Conservation (phyloP, 1,140 invertebrate genomes). For the Heliconius hermathena region DNA sequence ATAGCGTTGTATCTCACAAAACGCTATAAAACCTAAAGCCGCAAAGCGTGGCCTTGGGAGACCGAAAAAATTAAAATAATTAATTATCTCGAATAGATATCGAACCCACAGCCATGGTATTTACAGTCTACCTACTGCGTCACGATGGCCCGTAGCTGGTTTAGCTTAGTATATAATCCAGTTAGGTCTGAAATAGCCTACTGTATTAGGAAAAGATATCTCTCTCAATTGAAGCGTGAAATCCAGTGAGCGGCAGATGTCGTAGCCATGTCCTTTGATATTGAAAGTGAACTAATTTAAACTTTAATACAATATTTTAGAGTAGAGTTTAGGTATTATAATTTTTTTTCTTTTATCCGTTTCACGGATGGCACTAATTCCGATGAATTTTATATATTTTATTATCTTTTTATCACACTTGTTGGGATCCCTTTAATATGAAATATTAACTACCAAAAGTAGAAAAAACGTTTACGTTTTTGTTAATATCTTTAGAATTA, state of each 20-base stretch:
- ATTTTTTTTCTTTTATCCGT: not conserved
- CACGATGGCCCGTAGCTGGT: too few relatives aligned
- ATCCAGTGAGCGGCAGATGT: not conserved
- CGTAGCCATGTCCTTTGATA: not conserved
- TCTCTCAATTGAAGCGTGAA: not conserved
- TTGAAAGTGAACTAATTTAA: not conserved
- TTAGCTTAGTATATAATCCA: not conserved
- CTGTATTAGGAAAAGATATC: constrained; percentile 1
- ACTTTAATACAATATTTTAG: not conserved
- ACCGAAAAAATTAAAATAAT: too few relatives aligned
- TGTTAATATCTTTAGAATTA: too few relatives aligned
- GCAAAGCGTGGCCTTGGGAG: too few relatives aligned
- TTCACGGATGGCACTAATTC: not conserved
- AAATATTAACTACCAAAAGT: too few relatives aligned
- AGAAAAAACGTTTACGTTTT: too few relatives aligned
- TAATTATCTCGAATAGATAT: too few relatives aligned
- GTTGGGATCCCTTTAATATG: not conserved
- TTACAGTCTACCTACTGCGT: too few relatives aligned
- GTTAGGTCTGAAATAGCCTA: not conserved
- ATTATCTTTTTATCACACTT: not conserved
- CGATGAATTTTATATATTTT: not conserved
- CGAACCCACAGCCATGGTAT: too few relatives aligned
- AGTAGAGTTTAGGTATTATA: not conserved
- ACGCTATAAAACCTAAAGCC: too few relatives aligned
- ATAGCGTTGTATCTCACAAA: too few relatives aligned